Base-by-base conservation (phyloP, 2,113 vertebrate genomes). In the Cettia cetti region DNA sequence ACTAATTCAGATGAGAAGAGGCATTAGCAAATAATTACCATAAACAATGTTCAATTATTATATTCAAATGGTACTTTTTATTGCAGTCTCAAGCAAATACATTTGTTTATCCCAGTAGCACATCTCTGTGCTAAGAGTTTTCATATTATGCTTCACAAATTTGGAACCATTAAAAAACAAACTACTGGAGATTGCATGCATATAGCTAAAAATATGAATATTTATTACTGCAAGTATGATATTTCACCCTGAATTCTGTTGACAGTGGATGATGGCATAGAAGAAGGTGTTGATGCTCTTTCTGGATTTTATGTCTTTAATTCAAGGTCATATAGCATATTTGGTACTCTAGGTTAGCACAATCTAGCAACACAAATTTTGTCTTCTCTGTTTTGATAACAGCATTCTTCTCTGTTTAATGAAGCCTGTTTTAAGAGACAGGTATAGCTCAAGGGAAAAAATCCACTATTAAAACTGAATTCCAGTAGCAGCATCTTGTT, bases 31-130 rank as follows among this genome's bases (percentile, higher is more conserved):
- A 91, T 88, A 94, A 82, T 89, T 88, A 65, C 31, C 44, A 68
- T 78, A 90, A 91, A 42, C 56, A 82, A 13, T 63, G 57, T 84
- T 94, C 52, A 90, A 57, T 94, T 93, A 81, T 60, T 95, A 59
- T 89, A 76, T 92, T 95, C 88, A 18, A 94, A 81, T 40, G 83
- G 33, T 72, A 31, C 14, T 95, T 91, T 71, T 96, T 96, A 66
- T 84, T 93, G 54, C 15, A 49, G 8, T 39, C 26, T 89, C 44
- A 82, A 70, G 50, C 20, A 90, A 61, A 88, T 90, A 76, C 19
- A 59, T 84, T 87, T 96, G n/a, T 90, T 95, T 94, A 84, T 92
- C 39, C 52, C 83, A 81, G 47, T 52, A 59, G 50, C 44, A 52
- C 24, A 64, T 87, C 44, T 50, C 24, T 75, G 7, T 81, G 56